Base-by-base conservation (phyloP, 2,888 invertebrate genomes). In the Timema podura region DNA sequence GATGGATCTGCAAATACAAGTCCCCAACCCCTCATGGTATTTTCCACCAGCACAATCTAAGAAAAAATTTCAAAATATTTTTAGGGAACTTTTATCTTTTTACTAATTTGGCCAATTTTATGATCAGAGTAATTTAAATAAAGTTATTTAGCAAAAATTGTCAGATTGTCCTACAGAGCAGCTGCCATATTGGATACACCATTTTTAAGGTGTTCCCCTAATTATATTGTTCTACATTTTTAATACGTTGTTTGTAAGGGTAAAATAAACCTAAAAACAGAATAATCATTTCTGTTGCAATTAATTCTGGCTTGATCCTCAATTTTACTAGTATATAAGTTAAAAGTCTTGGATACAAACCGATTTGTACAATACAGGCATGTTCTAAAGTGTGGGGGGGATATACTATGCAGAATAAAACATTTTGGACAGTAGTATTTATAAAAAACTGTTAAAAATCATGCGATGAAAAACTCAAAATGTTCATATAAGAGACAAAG, bases 1-100 rank as follows among this genome's bases (percentile, higher is more conserved):
- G 54, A 15, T 54, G 54, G 54, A 54, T 54, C 54, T 54, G n/a
- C 54, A 54, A 54, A 54, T 2, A 54, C 5, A 54, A 54, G 54
- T 11, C 54, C 6, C 5, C 54, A 54, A 11, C 54, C 54, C 1
- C 13, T 54, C n/a, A 54, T 54, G 1, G 16, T 54, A 2, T 30
- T 30, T 2, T 30, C 30, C 30, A 30, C 30, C 30, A 2, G 30
- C n/a, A 54, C 54, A 54, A 54, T 54, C 6, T 54, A 15, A 54
- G 15, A 54, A 8, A 54, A 54, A 54, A 54, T 54, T 54, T 15
- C n/a, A 54, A 13, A 11, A 30, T 30, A 6, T 16, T 54, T 5
- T 54, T 11, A 54, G 54, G 11, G 16, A n/a, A 54, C 9, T 54
- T 54, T 15, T 54, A 5, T 1, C n/a, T 54, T 54, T 11, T 8